Base-by-base conservation (phyloP, 2,113 vertebrate genomes). In the Lepisosteus osseus region DNA sequence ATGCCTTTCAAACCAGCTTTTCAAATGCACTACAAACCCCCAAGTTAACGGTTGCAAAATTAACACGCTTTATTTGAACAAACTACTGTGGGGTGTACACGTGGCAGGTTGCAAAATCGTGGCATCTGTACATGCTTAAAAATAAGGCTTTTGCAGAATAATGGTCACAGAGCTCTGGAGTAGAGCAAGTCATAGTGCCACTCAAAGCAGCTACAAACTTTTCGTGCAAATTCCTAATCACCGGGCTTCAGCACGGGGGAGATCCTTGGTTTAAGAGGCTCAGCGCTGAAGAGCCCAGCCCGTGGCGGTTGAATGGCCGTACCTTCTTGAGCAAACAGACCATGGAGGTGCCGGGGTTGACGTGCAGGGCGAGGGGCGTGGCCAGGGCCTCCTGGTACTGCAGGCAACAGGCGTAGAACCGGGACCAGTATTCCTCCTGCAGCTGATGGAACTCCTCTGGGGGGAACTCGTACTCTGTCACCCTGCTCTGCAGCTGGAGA, bases 371-470 rank as follows among this genome's bases (percentile, higher is more conserved):
- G 42, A 99, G 88, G 0, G 97, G 95, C 0, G 87, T 83, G 0
- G 94, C 93, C 74, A 96, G 88, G 0, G 89, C 93, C 79, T 98
- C 96, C 77, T 99, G 96, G 78, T 98, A 99, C 84, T 98, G 95
- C 40, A 98, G 89, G 76, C 95, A 97, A 76, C 95, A 98, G 72
- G 94, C 93, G 2, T 98, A 98, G 76, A 99, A 97, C 84, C 94
- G 95, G 71, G 95, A 96, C 97, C 97, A 99, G 85, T 95, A 96
- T 78, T 96, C 95, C 79, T 95, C 92, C 77, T 99, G 96, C 63
- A 99, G 87, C 79, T 93, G 94, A 5, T 94, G 94, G 65, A 96
- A 99, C 70, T 97, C 95, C 76, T 98, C 96, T 51, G 90, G 95
- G 0, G 95, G 95, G 78, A 96, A 95, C 87, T 98, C 96, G 0